phyloP scores from a whole-genome alignment of 2,113 vertebrate genomes.

The Saccopteryx leptura region DNA sequence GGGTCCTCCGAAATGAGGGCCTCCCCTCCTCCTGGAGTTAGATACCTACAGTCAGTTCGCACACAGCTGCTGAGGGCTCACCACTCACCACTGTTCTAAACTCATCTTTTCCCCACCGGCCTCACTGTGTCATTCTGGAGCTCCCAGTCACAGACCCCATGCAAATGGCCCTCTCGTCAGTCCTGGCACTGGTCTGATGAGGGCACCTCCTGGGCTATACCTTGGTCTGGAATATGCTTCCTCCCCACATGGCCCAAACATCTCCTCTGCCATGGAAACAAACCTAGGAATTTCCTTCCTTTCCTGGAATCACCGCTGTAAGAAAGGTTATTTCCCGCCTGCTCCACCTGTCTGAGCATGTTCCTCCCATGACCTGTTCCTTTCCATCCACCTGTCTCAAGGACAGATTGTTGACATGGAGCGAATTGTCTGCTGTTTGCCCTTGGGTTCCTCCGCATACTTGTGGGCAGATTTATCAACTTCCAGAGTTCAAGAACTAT shows the following conservation, averaged over 20 bases:
- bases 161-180: background rate
- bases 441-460: background rate
- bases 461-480: background rate
- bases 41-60: background rate
- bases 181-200: background rate
- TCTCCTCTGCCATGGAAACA: background rate
- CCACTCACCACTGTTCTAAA: too few species aligned
- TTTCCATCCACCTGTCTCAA: background rate
- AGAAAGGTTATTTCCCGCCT: slow-evolving; percentile 8
- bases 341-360: background rate
- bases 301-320: slow-evolving; percentile 37
- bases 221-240: background rate
- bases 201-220: background rate
- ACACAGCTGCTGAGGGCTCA: background rate
- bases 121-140: background rate
- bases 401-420: background rate
- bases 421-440: background rate
- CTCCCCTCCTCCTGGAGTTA: background rate
- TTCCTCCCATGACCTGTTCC: background rate
- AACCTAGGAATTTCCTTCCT: slow-evolving; percentile 5
- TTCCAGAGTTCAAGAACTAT: slow-evolving; percentile 43
- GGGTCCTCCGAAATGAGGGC: background rate
- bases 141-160: background rate
- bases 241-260: background rate
- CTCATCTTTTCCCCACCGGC: background rate